A percentile compares a stretch with the other conserved stretches of the same genome.
phyloP scores from a whole-genome alignment of 92 coral and sea anemone species.

The Heteractis magnifica region DNA sequence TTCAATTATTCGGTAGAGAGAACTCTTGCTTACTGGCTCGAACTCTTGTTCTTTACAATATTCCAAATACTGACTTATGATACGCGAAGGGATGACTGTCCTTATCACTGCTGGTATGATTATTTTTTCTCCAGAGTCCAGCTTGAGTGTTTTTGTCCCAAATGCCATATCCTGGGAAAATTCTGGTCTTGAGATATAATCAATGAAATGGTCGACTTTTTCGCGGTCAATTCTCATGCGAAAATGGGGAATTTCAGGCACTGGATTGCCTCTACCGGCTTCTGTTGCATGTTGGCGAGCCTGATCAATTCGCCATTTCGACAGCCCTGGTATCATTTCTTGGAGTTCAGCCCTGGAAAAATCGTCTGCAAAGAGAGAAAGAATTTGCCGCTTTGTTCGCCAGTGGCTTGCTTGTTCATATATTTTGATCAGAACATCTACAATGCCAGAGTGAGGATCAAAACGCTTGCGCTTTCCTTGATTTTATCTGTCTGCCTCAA shows the following conservation, averaged over 20 bases:
- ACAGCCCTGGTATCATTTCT: constrained; percentile 18
- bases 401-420: constrained; percentile 46
- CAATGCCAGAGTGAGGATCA: constrained; percentile 30
- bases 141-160: constrained; percentile 20
- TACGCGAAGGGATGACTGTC: constrained; percentile 23
- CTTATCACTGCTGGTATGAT: constrained; percentile 13
- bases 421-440: constrained; percentile 23
- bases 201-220: constrained; percentile 22
- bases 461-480: constrained; percentile 36
- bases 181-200: constrained; percentile 25
- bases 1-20: constrained; percentile 15
- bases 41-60: constrained; percentile 5
- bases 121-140: constrained; percentile 10
- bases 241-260: constrained; percentile 11
- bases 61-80: not conserved
- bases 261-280: constrained; percentile 34
- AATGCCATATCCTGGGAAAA: constrained; percentile 16
- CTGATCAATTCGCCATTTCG: constrained; percentile 30
- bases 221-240: constrained; percentile 6
- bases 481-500: constrained; percentile 25
- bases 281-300: constrained; percentile 50
- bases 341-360: constrained; percentile 50
- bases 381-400: constrained; percentile 43
- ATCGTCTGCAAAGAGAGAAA: constrained; percentile 53
- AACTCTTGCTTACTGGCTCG: constrained; percentile 21